Base-by-base conservation (phyloP, 2,888 invertebrate genomes). In the Trisateles emortualis region DNA sequence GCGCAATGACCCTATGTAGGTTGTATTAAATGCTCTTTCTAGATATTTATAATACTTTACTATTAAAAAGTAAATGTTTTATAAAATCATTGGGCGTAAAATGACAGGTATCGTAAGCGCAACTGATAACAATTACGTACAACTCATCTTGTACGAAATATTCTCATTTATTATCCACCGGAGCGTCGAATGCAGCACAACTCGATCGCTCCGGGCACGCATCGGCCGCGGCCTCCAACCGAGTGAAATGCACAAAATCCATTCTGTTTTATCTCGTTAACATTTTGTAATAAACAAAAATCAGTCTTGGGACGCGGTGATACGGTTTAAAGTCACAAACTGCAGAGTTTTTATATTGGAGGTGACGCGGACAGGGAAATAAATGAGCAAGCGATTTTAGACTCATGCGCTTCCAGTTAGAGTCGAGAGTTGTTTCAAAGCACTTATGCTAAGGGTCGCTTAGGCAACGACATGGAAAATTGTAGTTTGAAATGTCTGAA, bases 241-340 rank as follows among this genome's bases (percentile, higher is more conserved):
- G 77, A 84, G 81, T 86, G 82, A 90, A 88, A 89, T 89, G 89
- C 89, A 89, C 88, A 89, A 90, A 88, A 90, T 89, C 86, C 88
- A 90, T 90, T 90, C 84, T 80, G 83, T 84, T 88, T 90, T 90
- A 90, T 89, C 88, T 88, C 83, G 79, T 85, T 85, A 85, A 76
- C 70, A 64, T 54, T 13, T 30, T 10, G 8, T 4, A 2, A 13
- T 70, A 62, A 41, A 11, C 62, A 8, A 79, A 78, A 77, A 64
- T 52, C 47, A 42, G 71, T 76, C 72, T 69, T 84, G 40, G 2
- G 0, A 0, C 2, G 1, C 2, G 1, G 0, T 0, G 1, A 47
- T 76, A 86, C 52, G 64, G 81, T 64, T 39, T 46, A 77, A 71
- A 79, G 56, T 77, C 30, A 46, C 13, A 16, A 26, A 36, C 45